Base-by-base conservation (phyloP, 2,797 vertebrate species). In the Staurois parvus region DNA sequence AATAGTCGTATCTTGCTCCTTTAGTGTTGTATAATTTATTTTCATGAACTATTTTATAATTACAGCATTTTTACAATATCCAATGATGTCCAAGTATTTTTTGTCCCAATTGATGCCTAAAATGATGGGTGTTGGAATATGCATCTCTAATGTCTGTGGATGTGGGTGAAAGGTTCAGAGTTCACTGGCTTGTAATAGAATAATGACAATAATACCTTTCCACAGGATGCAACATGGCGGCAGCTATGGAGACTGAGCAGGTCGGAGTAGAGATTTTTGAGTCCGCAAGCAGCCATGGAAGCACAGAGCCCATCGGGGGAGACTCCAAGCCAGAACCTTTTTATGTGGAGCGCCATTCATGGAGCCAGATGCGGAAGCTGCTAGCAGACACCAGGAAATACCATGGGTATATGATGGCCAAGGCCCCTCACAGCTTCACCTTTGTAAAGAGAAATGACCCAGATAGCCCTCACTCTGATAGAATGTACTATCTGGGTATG, bases 161-260 rank as follows among this genome's bases (percentile, higher is more conserved):
- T 42, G 40, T 42, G 40, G 34, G 1, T 45, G 42, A 52, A 52
- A 17, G 52, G 5, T 21, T 59, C 21, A 24, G 52, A 59, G 19
- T 24, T 24, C 9, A 6, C 7, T 56, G 21, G 19, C 10, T 2
- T 56, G 52, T 24, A 8, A 24, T 24, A 59, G 8, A 59, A 59
- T 59, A n/a, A 24, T 24, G 7, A 59, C 11, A n/a, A 59, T 37
- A 2, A 17, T 72, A 19, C 24, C 24, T 72, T 21, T 42, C 48
- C 24, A 88, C 94, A 93, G 93, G 91, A 95, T 95, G 94, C 92
- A 94, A 91, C 91, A 95, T 95, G 95, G 94, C 94, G 91, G 95
- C 95, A 91, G 94, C 94, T 64, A 95, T 96, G 94, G 94, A 95
- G 93, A 95, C 95, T 92, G 95, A 96, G 89, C 94, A 95, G 89